These are phyloP conservation scores for Chroicocephalus ridibundus DNA, from an alignment of 2,113 vertebrate genomes.

Conservation along the genomic window DNA sequence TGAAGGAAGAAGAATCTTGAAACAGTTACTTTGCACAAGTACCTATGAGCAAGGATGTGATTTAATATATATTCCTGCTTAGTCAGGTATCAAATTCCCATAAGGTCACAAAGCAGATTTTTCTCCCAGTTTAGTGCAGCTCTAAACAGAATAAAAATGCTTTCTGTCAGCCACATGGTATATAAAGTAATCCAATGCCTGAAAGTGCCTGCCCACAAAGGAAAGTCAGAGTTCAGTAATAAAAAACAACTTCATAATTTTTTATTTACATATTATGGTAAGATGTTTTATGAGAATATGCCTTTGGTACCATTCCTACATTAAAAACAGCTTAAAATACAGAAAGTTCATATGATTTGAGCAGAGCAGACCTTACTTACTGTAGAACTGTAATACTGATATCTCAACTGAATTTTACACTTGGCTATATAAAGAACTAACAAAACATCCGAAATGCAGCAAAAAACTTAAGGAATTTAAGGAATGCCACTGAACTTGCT, in stretches of 20 bases:
- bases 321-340: not conserved
- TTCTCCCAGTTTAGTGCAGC: not conserved
- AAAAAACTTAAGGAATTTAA: not conserved
- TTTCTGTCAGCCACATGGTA: not conserved
- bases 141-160: not conserved
- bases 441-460: not conserved
- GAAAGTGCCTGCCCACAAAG: not conserved
- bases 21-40: slow-evolving; percentile 36
- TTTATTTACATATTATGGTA: not conserved
- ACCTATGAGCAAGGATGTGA: slow-evolving; percentile 14
- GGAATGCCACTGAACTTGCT: not conserved
- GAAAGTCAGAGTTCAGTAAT: not conserved
- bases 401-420: not conserved
- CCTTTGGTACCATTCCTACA: not conserved
- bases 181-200: slow-evolving; percentile 1
- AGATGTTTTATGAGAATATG: not conserved
- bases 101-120: slow-evolving; percentile 50
- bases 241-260: not conserved
- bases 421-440: not conserved
- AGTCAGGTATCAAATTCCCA: slow-evolving; percentile 41
- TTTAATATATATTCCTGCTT: slow-evolving; percentile 40
- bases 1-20: not conserved
- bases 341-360: not conserved
- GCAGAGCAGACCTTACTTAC: not conserved
- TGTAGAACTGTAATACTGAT: not conserved